Base-by-base conservation (phyloP, 2,797 vertebrate genomes). In the Brachyalestes nurse region DNA sequence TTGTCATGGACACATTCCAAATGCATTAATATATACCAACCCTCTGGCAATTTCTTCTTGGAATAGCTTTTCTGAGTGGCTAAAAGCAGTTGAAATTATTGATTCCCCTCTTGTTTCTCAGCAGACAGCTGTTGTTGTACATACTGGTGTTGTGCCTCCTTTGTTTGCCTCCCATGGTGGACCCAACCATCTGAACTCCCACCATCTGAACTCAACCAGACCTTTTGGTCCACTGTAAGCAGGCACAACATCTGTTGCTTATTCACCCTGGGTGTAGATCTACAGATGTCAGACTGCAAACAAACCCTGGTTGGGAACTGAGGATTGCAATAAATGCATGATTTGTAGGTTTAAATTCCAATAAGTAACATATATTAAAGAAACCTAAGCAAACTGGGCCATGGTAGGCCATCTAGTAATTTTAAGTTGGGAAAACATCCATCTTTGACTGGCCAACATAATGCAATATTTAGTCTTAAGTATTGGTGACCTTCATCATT, bases 161-260 rank as follows among this genome's bases (percentile, higher is more conserved):
- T 53, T 53, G 25, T 72, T 72, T 72, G 38, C 51, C 16, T 72
- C 70, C 70, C 16, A 38, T 38, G 9, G 25, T 34, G 25, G n/a
- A 34, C 17, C 9, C 7, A 9, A 16, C 8, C 7, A 12, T 25
- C 23, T 34, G 51, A 72, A 57, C 49, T 10, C 70, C n/a, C n/a
- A 16, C 8, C 7, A 12, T 25, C 23, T 34, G 51, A 72, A 57
- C 49, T 10, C 70, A 8, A 2, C 1, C 28, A 55, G 70, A 10
- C 28, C 47, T 14, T 55, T 72, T 38, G 8, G 23, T 55, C 49
- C 70, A 72, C 23, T 38, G 70, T 38, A 19, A 72, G 69, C 21
- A 38, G 49, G 10, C 49, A 53, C 28, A 13, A 13, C 70, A 49
- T 55, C 51, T 57, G 49, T 38, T 57, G 49, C 16, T 72, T 1